Base-by-base conservation (phyloP, 2,888 invertebrate species). In the Perdita meconis region DNA sequence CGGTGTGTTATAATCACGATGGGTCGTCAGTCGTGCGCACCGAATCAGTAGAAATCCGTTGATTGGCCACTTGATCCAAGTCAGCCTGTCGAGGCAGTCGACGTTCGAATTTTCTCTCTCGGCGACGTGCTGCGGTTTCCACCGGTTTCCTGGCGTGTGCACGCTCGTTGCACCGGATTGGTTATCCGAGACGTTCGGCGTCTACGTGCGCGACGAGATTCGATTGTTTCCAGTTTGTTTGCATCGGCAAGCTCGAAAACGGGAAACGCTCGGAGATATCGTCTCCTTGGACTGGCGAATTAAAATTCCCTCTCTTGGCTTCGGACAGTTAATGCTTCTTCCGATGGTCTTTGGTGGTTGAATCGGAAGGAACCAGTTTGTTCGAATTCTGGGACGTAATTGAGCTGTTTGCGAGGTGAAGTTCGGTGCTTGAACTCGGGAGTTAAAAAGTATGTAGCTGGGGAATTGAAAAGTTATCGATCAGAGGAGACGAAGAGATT, bases 31-130 rank as follows among this genome's bases (percentile, higher is more conserved):
- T 78, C 79, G 86, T 83, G 82, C 81, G 87, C 82, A 78, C 72
- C 81, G 78, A 82, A 88, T 89, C 88, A 83, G 83, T 87, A 88
- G 89, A 88, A 90, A 89, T 89, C 87, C 89, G 85, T 84, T 89
- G 89, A 90, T 91, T 90, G 89, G 88, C 84, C 85, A 83, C 88
- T 89, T 87, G 89, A 90, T 88, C 81, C 89, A 72, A 65, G 42
- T 60, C 51, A 57, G 69, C 72, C 56, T 22, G 68, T 50, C 78
- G 67, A 74, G 38, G 44, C 61, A 60, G n/a, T 36, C 56, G 59
- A 47, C 34, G 59, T 59, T 69, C 82, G 69, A 57, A 38, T 77
- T 40, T 69, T 77, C 63, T 61, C 69, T 66, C 42, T n/a, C n/a
- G n/a, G n/a, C n/a, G n/a, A n/a, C 47, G 64, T n/a, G 53, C 22